Conservation (phyloP, 2,888 invertebrate genomes). For the Drosophila mercatorum region DNA sequence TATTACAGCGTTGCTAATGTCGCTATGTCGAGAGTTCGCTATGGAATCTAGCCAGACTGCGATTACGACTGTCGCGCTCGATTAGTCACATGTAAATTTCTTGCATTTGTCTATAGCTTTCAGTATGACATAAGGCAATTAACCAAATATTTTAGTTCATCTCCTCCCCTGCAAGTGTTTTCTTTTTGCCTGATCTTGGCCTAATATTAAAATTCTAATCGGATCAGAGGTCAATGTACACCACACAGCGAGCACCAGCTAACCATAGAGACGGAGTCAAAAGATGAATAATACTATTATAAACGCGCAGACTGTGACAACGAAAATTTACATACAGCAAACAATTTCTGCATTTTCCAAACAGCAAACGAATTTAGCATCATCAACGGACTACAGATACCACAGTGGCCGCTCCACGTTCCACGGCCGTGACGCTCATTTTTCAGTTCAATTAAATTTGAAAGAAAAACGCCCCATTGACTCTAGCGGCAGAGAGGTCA, state of each 20-base stretch:
- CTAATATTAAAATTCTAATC: background rate
- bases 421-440: slow-evolving; percentile 53
- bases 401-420: slow-evolving; percentile 17
- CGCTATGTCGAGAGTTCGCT: slow-evolving; percentile 3
- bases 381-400: slow-evolving; percentile 29
- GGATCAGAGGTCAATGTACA: slow-evolving; percentile 39
- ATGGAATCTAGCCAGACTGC: slow-evolving; percentile 14
- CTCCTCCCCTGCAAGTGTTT: background rate
- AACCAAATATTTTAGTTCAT: background rate
- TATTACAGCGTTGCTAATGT: slow-evolving; percentile 2
- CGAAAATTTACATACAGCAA: slow-evolving; percentile 61
- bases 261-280: background rate
- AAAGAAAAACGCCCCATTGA: slow-evolving; percentile 55
- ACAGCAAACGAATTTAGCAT: slow-evolving; percentile 37
- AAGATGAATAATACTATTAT: slow-evolving; percentile 41
- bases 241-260: background rate
- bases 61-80: slow-evolving; percentile 29
- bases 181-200: background rate
- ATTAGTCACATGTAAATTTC: slow-evolving; percentile 3
- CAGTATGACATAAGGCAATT: background rate
- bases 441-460: slow-evolving; percentile 58
- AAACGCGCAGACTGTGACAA: slow-evolving; percentile 25
- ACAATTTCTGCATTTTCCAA: slow-evolving; percentile 36
- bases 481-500: slow-evolving; percentile 57
- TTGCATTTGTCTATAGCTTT: background rate